phyloP scores from a whole-genome alignment of 2,797 vertebrate genomes.

The Bradypus variegatus region DNA sequence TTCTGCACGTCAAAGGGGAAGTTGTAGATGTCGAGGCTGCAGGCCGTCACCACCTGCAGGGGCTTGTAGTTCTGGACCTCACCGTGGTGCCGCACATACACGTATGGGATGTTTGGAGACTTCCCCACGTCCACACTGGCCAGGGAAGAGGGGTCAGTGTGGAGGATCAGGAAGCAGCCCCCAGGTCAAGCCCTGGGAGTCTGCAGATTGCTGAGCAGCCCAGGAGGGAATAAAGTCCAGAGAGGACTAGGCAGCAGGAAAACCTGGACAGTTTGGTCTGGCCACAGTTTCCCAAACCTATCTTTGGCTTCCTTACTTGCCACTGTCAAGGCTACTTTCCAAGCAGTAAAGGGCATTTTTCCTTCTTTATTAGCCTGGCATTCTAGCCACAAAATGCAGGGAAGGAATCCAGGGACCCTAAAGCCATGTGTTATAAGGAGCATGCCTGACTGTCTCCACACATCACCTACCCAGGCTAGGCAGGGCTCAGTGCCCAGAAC shows the following conservation, averaged over 20 bases:
- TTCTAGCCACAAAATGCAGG: background rate
- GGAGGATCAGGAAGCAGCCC: background rate
- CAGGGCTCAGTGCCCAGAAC: background rate
- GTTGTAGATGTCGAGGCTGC: constrained; percentile 97
- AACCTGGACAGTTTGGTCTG: background rate
- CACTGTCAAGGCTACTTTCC: background rate
- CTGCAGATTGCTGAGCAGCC: background rate
- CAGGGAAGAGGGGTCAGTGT: constrained; percentile 2
- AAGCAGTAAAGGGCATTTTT: background rate
- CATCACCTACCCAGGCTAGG: no score
- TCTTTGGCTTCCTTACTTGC: background rate
- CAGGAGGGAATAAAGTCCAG: background rate
- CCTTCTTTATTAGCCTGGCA: background rate
- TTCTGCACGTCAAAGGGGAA: constrained; percentile 98
- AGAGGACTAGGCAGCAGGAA: background rate
- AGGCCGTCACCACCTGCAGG: constrained; percentile 95
- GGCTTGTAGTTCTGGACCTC: constrained; percentile 95
- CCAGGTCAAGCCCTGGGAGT: background rate
- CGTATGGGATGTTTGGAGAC: constrained; percentile 93
- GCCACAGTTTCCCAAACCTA: background rate
- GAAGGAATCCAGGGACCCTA: background rate
- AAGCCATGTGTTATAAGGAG: rapidly evolving
- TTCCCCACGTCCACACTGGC: constrained; percentile 94
- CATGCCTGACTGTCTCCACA: background rate
- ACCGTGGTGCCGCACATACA: constrained; percentile 85